Conservation (phyloP, 92 coral and sea anemone genomes). For the Micromussa lordhowensis region DNA sequence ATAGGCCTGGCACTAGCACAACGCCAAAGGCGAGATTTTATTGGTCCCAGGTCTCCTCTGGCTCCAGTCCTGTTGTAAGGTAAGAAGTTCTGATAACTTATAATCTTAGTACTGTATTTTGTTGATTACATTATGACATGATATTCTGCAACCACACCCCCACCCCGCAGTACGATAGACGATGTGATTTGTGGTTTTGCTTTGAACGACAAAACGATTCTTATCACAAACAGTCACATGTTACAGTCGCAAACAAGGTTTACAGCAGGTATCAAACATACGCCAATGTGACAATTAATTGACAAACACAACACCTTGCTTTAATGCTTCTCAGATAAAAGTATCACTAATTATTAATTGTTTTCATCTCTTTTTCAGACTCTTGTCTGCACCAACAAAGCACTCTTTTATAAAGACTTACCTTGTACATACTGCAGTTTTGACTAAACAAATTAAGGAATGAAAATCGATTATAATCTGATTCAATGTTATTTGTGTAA, state of each 20-base stretch:
- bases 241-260: no score
- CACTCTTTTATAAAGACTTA: neutral
- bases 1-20: slow-evolving; percentile 4
- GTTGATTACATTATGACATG: neutral
- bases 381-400: neutral
- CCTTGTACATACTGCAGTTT: neutral
- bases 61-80: neutral
- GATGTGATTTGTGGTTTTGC: no score
- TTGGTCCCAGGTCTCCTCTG: slow-evolving; percentile 22
- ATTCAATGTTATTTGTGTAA: neutral
- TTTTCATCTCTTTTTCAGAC: neutral
- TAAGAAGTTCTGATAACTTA: neutral
- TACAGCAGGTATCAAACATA: no score
- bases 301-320: no score
- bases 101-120: no score
- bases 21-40: neutral
- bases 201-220: no score
- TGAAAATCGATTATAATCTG: neutral
- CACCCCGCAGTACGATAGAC: neutral
- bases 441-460: neutral
- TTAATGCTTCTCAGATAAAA: neutral
- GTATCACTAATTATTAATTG: neutral
- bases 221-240: no score
- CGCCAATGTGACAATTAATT: no score
- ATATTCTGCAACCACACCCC: neutral